A percentile compares a stretch with the other conserved stretches of the same genome.
These are phyloP conservation scores for Ciconia nigra DNA, from an alignment of 2,797 vertebrate genomes.

Conservation along the genomic window DNA sequence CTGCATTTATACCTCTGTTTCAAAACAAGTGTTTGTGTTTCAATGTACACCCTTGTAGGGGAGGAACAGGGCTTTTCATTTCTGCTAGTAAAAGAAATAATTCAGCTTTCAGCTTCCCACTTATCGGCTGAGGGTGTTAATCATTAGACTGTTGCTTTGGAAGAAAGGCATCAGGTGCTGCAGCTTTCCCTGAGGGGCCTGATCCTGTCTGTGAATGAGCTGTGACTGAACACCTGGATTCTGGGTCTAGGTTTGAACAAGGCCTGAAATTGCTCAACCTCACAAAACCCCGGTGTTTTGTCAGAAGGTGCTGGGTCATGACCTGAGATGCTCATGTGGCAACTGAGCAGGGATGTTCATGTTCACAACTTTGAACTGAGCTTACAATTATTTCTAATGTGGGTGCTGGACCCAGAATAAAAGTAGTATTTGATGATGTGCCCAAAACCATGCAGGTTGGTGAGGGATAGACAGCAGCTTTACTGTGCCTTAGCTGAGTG, in stretches of 20 bases:
- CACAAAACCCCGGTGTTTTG: not conserved
- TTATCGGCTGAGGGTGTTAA: not conserved
- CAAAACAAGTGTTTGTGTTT: not conserved
- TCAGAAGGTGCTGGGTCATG: not conserved
- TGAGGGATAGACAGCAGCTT: not conserved
- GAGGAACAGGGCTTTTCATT: not conserved
- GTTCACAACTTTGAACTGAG: not conserved
- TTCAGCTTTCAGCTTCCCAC: not conserved
- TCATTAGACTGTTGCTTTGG: not conserved
- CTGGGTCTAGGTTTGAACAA: not conserved
- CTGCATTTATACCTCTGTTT: not conserved
- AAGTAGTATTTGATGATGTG: not conserved
- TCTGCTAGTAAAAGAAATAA: not conserved
- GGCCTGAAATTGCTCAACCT: not conserved
- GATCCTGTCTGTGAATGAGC: not conserved
- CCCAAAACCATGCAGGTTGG: not conserved
- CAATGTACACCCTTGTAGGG: not conserved
- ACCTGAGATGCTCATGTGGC: not conserved
- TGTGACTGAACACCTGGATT: not conserved
- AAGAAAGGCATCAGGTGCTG: not conserved
- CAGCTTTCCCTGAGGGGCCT: not conserved
- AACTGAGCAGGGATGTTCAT: not conserved
- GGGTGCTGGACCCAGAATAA: not conserved
- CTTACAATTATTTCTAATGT: not conserved
- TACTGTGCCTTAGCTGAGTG: not conserved